Evolutionary conservation across 1,140 invertebrate species (phyloP), one percentile per base, ranked within the genome.

Genomic region (Trachelipus rathkii): DNA sequence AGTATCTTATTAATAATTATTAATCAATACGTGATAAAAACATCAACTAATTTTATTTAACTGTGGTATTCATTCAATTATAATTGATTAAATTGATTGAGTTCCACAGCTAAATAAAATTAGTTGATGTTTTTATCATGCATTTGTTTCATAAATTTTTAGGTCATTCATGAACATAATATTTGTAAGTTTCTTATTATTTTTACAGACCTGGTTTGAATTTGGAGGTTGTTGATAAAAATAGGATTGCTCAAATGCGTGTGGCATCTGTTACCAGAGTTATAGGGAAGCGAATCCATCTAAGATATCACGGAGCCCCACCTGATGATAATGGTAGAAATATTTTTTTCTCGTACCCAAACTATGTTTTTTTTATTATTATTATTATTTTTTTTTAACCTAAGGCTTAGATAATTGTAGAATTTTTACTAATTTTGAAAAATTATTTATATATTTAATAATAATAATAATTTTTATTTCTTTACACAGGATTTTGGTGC

Each of bases 171-270:
- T 15, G 50, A 60, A 60, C 50, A 60, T 1, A 19, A 15, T 60
- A 60, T 2, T 15, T 15, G 11, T 13, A 60, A 60, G 50, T 13
- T 60, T 9, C 50, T 21, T 66, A 4, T 5, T 72, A 43, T 74
- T 43, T 75, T 76, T 83, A 46, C 72, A 86, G 86, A 77, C 87
- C 90, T 80, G 93, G 93, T 50, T 88, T 95, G 82, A 89, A 93
- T 84, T 88, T 98, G 80, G 96, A 98, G 87, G 94, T 97, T 19
- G 94, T 98, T 0, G 95, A 98, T 85, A 97, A 97, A 84, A 95
- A 95, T 87, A 89, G 93, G 81, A 95, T 98, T 81, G 94, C 94
- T 10, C 93, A 96, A 86, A 94, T 96, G 78, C 92, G 95, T 85
- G 91, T 93, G 13, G 96, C 96, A 0, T 92, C 90, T 15, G 92